Evolutionary conservation across 2,888 invertebrate species (phyloP), one percentile per base, ranked within the genome.

Genomic region (Ecliptopera silaceata): DNA sequence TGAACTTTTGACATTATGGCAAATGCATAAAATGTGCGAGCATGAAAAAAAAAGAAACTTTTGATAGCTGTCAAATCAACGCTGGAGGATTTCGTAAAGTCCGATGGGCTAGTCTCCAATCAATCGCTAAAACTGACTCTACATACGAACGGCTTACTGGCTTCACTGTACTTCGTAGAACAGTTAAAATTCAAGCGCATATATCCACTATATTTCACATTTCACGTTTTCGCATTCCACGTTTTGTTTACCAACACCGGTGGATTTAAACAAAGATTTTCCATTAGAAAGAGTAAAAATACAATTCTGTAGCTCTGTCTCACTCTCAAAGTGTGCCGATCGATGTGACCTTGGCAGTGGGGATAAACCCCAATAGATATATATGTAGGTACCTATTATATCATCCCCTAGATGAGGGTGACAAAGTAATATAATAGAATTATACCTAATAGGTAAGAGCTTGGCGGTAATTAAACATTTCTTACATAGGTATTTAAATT

Each of bases 261-360:
- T 32, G 41, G 51, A 39, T 57, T 59, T 54, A 52, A 45, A 64
- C 39, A 34, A 44, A 61, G 34, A 64, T 67, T 66, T 65, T 50
- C 62, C 63, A 55, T 39, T 49, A 48, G 71, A 81, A 60, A 66
- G 69, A 61, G 72, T 72, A 31, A 61, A 58, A 53, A 29, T 52
- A 62, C 56, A 44, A 56, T 54, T 54, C 57, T 38, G 68, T 76
- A 74, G 48, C 51, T 50, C 45, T 62, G 57, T 79, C 82, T 65
- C 74, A 56, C 42, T 80, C 74, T 29, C 66, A 48, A 72, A 61
- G 48, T 57, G 49, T 60, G 63, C 63, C 74, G 83, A 82, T 88
- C 88, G 87, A 86, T 88, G 74, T 79, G 87, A 88, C 88, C 88
- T 88, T 88, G 88, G 80, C 87, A 85, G 74, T 86, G 82, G 79